Evolutionary conservation across 2,888 invertebrate genomes (phyloP).

Genomic region (Lycocerus yunnanus): DNA sequence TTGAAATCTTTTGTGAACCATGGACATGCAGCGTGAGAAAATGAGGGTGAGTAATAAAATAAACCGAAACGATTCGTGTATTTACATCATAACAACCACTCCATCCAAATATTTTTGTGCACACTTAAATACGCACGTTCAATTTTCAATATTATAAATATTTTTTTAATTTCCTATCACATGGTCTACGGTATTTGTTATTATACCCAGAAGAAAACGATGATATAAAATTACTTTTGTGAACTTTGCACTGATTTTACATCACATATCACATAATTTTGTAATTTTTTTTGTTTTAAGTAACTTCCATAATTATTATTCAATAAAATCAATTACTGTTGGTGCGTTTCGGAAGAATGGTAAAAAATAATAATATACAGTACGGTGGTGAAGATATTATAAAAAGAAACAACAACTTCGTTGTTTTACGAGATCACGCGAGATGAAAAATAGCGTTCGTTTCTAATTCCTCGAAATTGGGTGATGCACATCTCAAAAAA

Average conservation of each 20-base stretch:
- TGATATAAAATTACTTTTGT: constrained; percentile 18
- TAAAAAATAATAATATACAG: neutral
- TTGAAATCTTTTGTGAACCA: constrained; percentile 6
- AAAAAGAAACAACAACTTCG: constrained; percentile 25
- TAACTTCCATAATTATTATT: constrained; percentile 23
- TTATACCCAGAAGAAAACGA: constrained; percentile 22
- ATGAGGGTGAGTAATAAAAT: constrained; percentile 13
- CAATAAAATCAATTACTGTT: neutral
- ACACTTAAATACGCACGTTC: neutral
- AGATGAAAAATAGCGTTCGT: constrained; percentile 5
- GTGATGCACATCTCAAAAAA: neutral
- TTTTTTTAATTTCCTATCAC: constrained; percentile 26
- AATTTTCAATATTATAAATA: neutral
- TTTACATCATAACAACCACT: constrained; percentile 5
- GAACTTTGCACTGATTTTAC: constrained; percentile 8
- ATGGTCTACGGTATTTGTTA: constrained; percentile 24
- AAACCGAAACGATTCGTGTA: constrained; percentile 12
- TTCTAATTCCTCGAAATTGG: neutral
- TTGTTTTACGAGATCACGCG: constrained; percentile 29
- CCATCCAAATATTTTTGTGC: constrained; percentile 4
- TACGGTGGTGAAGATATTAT: neutral
- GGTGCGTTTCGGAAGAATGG: neutral
- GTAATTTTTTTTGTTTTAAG: constrained; percentile 20
- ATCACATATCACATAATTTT: constrained; percentile 28
- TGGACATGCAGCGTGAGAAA: constrained; percentile 14